phyloP scores from a whole-genome alignment of 2,113 vertebrate species.

The Pholis gunnellus region DNA sequence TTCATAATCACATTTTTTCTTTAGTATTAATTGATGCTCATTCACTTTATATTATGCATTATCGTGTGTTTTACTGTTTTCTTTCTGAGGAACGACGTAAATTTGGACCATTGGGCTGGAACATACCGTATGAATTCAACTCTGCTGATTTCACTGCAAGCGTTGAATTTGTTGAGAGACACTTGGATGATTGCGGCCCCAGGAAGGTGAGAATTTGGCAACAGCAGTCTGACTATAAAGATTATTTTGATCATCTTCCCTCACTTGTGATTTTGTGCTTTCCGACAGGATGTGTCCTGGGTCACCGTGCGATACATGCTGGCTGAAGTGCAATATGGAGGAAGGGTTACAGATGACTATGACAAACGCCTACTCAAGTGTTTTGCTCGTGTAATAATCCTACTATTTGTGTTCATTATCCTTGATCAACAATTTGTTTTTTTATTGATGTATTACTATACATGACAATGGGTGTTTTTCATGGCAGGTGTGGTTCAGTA shows the following conservation, averaged over 20 bases:
- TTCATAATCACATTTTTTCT: not conserved
- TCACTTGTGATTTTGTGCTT: not conserved
- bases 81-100: constrained; percentile 85
- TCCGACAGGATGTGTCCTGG: constrained; percentile 89
- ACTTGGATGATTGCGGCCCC: constrained; percentile 85
- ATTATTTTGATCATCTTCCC: not conserved
- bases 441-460: not conserved
- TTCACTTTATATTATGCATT: not conserved
- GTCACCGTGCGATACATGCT: constrained; percentile 91
- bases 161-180: constrained; percentile 90
- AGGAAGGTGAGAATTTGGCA: constrained; percentile 82
- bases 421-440: not conserved
- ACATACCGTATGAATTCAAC: constrained; percentile 89
- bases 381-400: constrained; percentile 79
- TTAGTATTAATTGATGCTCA: not conserved
- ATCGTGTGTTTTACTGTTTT: not conserved
- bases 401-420: constrained; percentile 1
- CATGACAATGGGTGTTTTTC: constrained; percentile 3
- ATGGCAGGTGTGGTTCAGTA: constrained; percentile 69
- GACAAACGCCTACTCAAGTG: constrained; percentile 88
- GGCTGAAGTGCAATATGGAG: constrained; percentile 90
- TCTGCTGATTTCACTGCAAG: constrained; percentile 85
- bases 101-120: constrained; percentile 88
- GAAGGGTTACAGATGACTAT: constrained; percentile 90
- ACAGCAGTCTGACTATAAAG: not conserved